Evolutionary conservation across 2,113 vertebrate species (phyloP), one percentile per base, ranked within the genome.

Genomic region (Porphyrio hochstetteri): DNA sequence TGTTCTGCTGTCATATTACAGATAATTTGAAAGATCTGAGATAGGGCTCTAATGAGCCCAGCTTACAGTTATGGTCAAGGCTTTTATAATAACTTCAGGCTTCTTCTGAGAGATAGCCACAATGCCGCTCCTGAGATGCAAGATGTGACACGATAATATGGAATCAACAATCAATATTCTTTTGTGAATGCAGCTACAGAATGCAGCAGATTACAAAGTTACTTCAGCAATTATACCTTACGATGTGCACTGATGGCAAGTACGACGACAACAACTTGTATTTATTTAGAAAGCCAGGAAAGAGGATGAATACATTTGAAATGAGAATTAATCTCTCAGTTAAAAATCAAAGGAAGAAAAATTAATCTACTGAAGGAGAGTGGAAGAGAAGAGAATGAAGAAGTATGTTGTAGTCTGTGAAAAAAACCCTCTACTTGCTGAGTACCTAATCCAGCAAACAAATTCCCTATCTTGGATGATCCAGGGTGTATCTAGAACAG

Each of bases 261-360:
- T 33, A 16, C 20, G 76, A 89, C 92, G 56, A 16, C 2, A 9
- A 83, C 50, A 94, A 55, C 35, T 11, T 85, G 18, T 71, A 16
- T 33, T 36, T 69, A 83, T 81, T 88, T 76, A 76, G 24, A 75
- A 69, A 4, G 2, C 35, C 36, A 33, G 12, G 44, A 82, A 87
- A 46, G 21, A 60, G 5, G 16, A 80, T 68, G 67, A 76, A 60
- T 29, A 67, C 5, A 81, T 86, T 86, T 63, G 71, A 93, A 78
- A 92, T 74, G 20, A 79, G 18, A 96, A 84, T 87, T 64, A 93
- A 50, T 92, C 25, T 86, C 60, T 88, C 75, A 27, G n/a, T 75
- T 56, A 85, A 38, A 13, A 75, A 74, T 48, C 31, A 77, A 92
- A 91, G 24, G 19, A 64, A 87, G 61, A 84, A 53, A 84, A 86